Conservation (phyloP, 2,113 vertebrate species). For the Rhinoptilus africanus region DNA sequence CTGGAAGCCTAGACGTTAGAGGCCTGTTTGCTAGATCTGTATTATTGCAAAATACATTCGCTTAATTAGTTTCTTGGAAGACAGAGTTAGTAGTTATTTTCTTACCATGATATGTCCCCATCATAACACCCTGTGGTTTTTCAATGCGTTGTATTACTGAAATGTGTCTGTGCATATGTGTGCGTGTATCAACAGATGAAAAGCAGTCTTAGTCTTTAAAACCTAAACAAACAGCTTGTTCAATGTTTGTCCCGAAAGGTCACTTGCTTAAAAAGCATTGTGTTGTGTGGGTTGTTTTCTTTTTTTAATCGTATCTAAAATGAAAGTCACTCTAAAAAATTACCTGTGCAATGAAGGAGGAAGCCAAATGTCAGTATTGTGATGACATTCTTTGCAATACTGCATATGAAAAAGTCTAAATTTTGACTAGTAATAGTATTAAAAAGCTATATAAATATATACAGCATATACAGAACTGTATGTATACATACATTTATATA, state of each 20-base stretch:
- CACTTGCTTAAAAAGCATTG: constrained; percentile 8
- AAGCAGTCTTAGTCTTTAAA: background rate
- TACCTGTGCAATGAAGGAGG: background rate
- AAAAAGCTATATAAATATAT: constrained; percentile 71
- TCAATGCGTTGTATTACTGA: background rate
- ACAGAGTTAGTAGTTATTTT: constrained; percentile 51
- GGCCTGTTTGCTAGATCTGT: constrained; percentile 50
- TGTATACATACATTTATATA: constrained; percentile 67
- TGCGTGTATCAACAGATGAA: background rate
- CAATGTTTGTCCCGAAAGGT: constrained; percentile 33
- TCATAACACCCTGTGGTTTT: constrained; percentile 37
- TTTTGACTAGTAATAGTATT: constrained; percentile 58
- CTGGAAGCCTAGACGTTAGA: constrained; percentile 22
- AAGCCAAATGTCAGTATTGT: background rate
- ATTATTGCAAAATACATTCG: constrained; percentile 70
- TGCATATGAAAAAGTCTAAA: constrained; percentile 29
- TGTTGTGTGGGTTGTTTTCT: background rate
- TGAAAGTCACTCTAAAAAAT: background rate
- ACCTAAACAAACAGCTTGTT: constrained; percentile 2
- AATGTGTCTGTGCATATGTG: background rate
- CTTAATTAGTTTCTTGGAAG: constrained; percentile 63
- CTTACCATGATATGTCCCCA: constrained; percentile 6
- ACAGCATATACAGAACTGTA: constrained; percentile 65
- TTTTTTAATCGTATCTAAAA: background rate
- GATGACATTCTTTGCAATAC: background rate